Conservation (phyloP, 1,140 invertebrate genomes). For the Formica selysi region DNA sequence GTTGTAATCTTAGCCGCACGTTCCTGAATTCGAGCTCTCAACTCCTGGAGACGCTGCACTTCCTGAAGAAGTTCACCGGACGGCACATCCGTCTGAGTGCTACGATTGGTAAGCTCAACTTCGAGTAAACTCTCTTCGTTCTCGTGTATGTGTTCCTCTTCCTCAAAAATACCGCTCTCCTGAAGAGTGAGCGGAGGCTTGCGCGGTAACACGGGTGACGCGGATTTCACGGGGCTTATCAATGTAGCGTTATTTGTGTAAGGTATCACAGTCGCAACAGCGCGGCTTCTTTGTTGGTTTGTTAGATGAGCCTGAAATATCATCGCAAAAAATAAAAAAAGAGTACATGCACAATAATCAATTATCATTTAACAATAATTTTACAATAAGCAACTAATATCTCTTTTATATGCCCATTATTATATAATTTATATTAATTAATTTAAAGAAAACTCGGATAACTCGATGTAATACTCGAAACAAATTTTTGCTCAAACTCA, state of each 20-base stretch:
- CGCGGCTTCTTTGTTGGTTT: slow-evolving; percentile 80
- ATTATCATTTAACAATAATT: not conserved
- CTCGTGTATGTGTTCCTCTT: slow-evolving; percentile 70
- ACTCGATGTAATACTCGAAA: not conserved
- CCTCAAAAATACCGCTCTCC: slow-evolving; percentile 87
- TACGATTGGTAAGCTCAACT: slow-evolving; percentile 77
- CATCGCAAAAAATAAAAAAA: not conserved
- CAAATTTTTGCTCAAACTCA: slow-evolving; percentile 32
- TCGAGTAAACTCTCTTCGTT: slow-evolving; percentile 71
- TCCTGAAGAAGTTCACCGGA: slow-evolving; percentile 82
- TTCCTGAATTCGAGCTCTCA: slow-evolving; percentile 82
- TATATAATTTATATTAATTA: slow-evolving; percentile 1
- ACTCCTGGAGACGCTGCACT: slow-evolving; percentile 82
- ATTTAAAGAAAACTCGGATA: not conserved
- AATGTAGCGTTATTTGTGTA: slow-evolving; percentile 75
- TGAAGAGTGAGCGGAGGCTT: slow-evolving; percentile 84
- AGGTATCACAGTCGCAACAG: slow-evolving; percentile 83
- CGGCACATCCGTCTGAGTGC: slow-evolving; percentile 84
- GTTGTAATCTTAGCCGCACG: slow-evolving; percentile 78
- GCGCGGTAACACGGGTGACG: slow-evolving; percentile 73
- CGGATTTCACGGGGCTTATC: slow-evolving; percentile 67
- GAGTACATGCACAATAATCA: not conserved
- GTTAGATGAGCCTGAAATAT: slow-evolving; percentile 73
- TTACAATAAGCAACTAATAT: not conserved
- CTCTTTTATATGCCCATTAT: not conserved